Base-by-base conservation (phyloP, 1,140 invertebrate genomes). In the Eueides isabella region DNA sequence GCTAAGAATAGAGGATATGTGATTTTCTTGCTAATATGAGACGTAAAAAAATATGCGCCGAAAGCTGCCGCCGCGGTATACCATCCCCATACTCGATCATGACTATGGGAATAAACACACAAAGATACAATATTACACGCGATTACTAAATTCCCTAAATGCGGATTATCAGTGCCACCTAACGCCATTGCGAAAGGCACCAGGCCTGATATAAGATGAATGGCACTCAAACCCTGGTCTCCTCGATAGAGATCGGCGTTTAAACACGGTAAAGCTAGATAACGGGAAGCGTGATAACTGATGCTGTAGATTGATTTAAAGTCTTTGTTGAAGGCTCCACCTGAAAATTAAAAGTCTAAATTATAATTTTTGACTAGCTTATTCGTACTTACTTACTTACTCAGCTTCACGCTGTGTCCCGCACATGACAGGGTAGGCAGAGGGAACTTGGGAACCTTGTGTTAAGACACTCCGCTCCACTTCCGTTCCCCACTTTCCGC, bases 211-310 rank as follows among this genome's bases (percentile, higher is more conserved):
- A 86, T 44, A 44, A 92, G 74, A 72, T 91, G 89, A 5, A 88
- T 14, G 1, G 73, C 61, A 28, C 84, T 82, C 6, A 91, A 19
- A 5, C 31, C 48, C 7, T 83, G 66, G 41, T 92, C 82, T 0
- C 68, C 69, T 9, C 82, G 76, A 63, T 88, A 84, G 16, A 92
- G 71, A 62, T 92, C 90, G 0, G 90, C 90, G 75, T 84, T 92
- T 14, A 92, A 63, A 74, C 89, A 91, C 2, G 89, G 88, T n/a
- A 92, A 62, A 0, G 90, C 84, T 4, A 92, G 75, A 69, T 91
- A 91, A 44, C 82, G 73, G 0, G 84, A 72, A 5, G 89, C 89
- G 30, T 76, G 83, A n/a, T 76, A 68, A 69, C 89, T 90, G 16
- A 91, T 74, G 0, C n/a, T n/a, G 72, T 88, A 92, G 19, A 55